These are phyloP conservation scores for Anthopleura xanthogrammica DNA, from an alignment of 92 coral and sea anemone genomes.

Conservation along the genomic window DNA sequence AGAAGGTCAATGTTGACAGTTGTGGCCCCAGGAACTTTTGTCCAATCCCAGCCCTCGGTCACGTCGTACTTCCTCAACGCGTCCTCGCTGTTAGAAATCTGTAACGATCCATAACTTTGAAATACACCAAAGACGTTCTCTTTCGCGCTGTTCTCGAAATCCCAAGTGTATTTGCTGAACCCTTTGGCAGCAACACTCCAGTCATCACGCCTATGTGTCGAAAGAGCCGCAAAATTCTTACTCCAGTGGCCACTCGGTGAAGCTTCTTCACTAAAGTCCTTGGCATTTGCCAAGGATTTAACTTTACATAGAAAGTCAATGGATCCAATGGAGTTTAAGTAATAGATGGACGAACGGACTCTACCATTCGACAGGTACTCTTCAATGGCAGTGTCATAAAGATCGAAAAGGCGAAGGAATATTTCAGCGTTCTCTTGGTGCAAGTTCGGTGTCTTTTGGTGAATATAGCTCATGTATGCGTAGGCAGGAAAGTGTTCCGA, in stretches of 20 bases:
- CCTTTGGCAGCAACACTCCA: slow-evolving; percentile 80
- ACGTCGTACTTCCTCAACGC: slow-evolving; percentile 51
- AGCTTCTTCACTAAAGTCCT: slow-evolving; percentile 38
- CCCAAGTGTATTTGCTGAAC: slow-evolving; percentile 61
- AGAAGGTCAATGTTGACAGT: slow-evolving; percentile 29
- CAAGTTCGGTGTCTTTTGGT: not conserved
- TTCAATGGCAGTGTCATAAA: slow-evolving; percentile 18
- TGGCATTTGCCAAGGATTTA: no score
- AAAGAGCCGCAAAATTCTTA: slow-evolving; percentile 59
- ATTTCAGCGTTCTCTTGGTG: slow-evolving; percentile 25
- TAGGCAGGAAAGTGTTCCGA: slow-evolving; percentile 42
- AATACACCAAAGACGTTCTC: slow-evolving; percentile 65
- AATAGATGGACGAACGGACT: not conserved
- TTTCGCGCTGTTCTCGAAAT: slow-evolving; percentile 37
- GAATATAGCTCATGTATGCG: slow-evolving; percentile 47
- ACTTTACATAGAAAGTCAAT: slow-evolving; percentile 13
- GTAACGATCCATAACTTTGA: slow-evolving; percentile 64
- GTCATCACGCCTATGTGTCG: slow-evolving; percentile 61
- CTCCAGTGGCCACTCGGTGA: slow-evolving; percentile 16
- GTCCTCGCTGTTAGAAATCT: slow-evolving; percentile 65
- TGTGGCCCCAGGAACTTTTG: slow-evolving; percentile 72
- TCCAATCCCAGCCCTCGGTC: slow-evolving; percentile 75
- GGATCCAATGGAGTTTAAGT: slow-evolving; percentile 38
- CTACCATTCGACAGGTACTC: slow-evolving; percentile 19
- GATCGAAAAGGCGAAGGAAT: slow-evolving; percentile 36